These are phyloP conservation scores for Ceratina australensis DNA, from an alignment of 1,140 invertebrate genomes.

Conservation along the genomic window DNA sequence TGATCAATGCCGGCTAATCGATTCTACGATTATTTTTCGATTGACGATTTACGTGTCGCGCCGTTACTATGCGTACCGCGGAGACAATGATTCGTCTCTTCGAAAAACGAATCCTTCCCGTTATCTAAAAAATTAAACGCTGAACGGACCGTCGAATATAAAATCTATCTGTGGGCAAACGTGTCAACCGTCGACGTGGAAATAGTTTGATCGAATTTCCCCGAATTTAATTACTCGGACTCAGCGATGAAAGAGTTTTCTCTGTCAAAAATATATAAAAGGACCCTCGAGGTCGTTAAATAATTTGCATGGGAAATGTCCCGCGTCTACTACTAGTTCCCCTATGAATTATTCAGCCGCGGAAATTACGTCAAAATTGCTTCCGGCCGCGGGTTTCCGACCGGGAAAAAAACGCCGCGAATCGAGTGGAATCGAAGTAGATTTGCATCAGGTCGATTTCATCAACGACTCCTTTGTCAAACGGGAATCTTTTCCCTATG, in stretches of 20 bases:
- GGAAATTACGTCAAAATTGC: conserved; percentile 53
- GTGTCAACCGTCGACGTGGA: not conserved
- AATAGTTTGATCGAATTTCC: conserved; percentile 50
- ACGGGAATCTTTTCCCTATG: not conserved
- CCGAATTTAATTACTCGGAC: conserved; percentile 47
- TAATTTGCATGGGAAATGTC: conserved; percentile 57
- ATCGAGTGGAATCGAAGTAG: conserved; percentile 21
- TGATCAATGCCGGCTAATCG: not conserved
- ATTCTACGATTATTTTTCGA: not conserved
- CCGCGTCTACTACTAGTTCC: conserved; percentile 45
- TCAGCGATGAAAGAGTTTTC: conserved; percentile 27
- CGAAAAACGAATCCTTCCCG: no score
- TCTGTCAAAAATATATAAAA: conserved; percentile 35
- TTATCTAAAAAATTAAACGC: no score
- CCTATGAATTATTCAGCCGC: conserved; percentile 55
- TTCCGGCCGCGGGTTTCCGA: conserved; percentile 16
- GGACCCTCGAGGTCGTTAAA: conserved; percentile 50
- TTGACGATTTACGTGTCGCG: no score
- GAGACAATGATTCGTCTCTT: not conserved
- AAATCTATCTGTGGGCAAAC: not conserved
- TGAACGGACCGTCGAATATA: no score
- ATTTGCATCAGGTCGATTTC: conserved; percentile 12
- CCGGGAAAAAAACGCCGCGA: not conserved
- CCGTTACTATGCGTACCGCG: no score
- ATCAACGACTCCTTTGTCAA: not conserved